A percentile compares a stretch with the other conserved stretches of the same genome.
Evolutionary conservation across 2,888 invertebrate species (phyloP).

Genomic region (Cordylochernes scorpioides): DNA sequence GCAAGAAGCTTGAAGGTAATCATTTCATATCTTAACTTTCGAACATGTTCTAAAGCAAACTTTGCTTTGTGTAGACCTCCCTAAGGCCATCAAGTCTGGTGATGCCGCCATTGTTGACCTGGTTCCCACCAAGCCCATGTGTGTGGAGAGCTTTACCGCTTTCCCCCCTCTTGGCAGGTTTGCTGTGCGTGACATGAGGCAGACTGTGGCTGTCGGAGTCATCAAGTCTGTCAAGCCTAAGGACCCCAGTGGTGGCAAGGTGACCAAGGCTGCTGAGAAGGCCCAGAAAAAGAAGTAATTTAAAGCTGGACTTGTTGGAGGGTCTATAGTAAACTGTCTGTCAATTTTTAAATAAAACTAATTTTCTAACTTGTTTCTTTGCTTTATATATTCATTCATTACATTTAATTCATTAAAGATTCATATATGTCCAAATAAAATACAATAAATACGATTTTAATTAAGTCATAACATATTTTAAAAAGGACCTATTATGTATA

Average conservation of each 20-base stretch:
- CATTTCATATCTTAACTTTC: too few relatives aligned
- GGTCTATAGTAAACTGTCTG: too few relatives aligned
- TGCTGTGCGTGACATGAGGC: conserved; percentile 97
- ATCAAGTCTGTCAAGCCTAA: conserved; percentile 45
- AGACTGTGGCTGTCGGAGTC: conserved; percentile 93
- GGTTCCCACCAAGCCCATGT: conserved; percentile 85
- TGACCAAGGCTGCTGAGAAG: conserved; percentile 97
- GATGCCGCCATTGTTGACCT: conserved; percentile 84
- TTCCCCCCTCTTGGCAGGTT: conserved; percentile 89
- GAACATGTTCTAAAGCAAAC: too few relatives aligned
- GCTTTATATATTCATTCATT: too few relatives aligned
- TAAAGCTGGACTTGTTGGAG: too few relatives aligned
- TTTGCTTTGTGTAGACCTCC: conserved; percentile 38
- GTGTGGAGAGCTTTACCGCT: conserved; percentile 91
- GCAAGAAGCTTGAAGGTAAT: conserved; percentile 25
- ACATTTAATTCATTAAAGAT: too few relatives aligned
- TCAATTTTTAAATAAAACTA: too few relatives aligned
- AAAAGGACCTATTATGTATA: too few relatives aligned
- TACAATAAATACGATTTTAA: too few relatives aligned
- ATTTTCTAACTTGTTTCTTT: too few relatives aligned
- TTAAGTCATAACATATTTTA: too few relatives aligned
- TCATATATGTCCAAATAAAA: too few relatives aligned
- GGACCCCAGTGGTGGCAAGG: conserved; percentile 65
- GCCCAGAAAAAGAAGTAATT: conserved; percentile 92
- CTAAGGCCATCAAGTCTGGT: conserved; percentile 84